Evolutionary conservation across 2,797 vertebrate species (phyloP).

Genomic region (Nasua narica): DNA sequence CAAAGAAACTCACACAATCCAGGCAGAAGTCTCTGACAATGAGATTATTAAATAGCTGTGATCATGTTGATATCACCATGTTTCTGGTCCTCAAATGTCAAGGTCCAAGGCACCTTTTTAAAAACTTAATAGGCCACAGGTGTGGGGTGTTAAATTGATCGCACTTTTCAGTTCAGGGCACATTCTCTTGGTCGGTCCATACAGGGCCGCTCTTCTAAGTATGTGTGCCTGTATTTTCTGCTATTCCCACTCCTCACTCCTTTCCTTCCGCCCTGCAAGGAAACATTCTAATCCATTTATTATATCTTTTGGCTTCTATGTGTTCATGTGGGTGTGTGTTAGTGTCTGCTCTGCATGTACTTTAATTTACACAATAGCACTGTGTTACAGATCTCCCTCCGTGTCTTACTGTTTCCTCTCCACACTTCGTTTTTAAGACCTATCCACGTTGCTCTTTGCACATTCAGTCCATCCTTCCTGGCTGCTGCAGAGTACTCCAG

Average conservation of each 20-base stretch:
- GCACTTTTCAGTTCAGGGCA: not conserved
- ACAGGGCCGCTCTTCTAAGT: not conserved
- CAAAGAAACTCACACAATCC: not conserved
- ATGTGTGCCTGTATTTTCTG: not conserved
- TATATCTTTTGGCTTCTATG: not conserved
- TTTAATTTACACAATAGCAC: not conserved
- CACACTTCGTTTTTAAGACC: not conserved
- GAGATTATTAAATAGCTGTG: not conserved
- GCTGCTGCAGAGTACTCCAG: not conserved
- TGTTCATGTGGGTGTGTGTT: not conserved
- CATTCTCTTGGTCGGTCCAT: not conserved
- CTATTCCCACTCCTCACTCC: not conserved
- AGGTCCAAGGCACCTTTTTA: not conserved
- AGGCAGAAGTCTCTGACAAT: not conserved
- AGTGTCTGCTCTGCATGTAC: not conserved
- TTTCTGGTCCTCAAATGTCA: not conserved
- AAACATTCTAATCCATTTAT: not conserved
- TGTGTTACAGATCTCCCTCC: not conserved
- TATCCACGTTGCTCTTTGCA: not conserved
- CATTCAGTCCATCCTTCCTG: not conserved
- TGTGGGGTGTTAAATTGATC: not conserved
- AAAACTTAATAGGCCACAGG: not conserved
- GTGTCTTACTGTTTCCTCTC: not conserved
- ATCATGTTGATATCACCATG: not conserved
- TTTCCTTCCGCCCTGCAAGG: not conserved